Evolutionary conservation across 1,140 invertebrate species (phyloP).

Genomic region (Drosophila lacteicornis): DNA sequence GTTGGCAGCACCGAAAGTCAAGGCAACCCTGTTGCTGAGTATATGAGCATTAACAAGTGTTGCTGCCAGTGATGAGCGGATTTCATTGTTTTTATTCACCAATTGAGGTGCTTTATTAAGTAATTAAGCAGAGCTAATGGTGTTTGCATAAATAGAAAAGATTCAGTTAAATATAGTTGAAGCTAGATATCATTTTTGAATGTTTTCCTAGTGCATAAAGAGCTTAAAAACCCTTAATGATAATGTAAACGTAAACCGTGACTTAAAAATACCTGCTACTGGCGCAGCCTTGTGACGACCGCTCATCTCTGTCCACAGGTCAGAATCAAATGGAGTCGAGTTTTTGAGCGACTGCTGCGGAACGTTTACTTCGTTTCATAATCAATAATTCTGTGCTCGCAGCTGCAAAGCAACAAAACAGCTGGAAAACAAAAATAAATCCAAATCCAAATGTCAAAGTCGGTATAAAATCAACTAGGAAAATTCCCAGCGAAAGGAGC

Average conservation of each 20-base stretch:
- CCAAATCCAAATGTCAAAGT: constrained; percentile 49
- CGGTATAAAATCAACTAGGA: constrained; percentile 14
- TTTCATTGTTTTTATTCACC: background rate
- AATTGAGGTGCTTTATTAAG: rapidly evolving
- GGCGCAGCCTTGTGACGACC: background rate
- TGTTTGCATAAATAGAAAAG: no score
- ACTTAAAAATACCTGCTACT: constrained; percentile 29
- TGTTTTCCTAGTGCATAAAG: no score
- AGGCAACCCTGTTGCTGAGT: constrained; percentile 58
- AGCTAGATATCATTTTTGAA: no score
- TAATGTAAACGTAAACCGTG: background rate
- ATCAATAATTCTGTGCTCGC: constrained; percentile 60
- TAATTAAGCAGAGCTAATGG: no score
- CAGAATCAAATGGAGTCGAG: constrained; percentile 29
- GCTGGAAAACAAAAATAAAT: constrained; percentile 27
- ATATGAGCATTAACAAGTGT: constrained; percentile 53
- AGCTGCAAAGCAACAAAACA: constrained; percentile 42
- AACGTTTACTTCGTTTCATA: constrained; percentile 74
- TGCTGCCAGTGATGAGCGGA: constrained; percentile 32
- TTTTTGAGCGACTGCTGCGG: constrained; percentile 32
- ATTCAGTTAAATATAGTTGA: background rate
- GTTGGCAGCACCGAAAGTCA: constrained; percentile 55
- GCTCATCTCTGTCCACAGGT: constrained; percentile 24
- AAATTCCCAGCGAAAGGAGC: constrained; percentile 33
- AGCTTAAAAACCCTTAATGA: background rate